Percentiles rank a stretch among this genome's conserved stretches.
phyloP scores from a whole-genome alignment of 1,140 invertebrate genomes.

The Paramacrobiotus metropolitanus region DNA sequence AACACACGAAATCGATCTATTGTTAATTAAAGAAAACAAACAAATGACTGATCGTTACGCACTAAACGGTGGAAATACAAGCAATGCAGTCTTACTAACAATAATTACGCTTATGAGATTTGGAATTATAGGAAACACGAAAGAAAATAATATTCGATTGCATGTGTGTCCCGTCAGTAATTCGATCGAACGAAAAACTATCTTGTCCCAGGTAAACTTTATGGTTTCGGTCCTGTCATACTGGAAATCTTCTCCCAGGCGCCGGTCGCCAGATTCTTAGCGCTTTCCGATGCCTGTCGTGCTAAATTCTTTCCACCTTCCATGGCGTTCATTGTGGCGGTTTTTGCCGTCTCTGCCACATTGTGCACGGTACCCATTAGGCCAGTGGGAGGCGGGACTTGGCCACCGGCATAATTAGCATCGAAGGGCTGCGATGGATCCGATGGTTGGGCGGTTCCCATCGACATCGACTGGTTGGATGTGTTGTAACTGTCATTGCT shows the following conservation, averaged over 20 bases:
- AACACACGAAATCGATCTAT: too few relatives aligned
- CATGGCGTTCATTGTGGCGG: background rate
- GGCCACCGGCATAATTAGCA: background rate
- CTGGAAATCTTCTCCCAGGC: background rate
- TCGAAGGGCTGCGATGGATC: background rate
- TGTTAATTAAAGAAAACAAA: too few relatives aligned
- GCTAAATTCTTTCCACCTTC: background rate
- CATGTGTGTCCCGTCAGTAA: too few relatives aligned
- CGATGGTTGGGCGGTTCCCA: background rate
- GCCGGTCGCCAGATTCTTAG: background rate
- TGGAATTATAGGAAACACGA: too few relatives aligned
- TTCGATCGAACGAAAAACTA: too few relatives aligned
- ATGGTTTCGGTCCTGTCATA: background rate
- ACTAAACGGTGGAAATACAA: too few relatives aligned
- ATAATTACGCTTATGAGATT: too few relatives aligned
- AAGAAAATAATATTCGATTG: too few relatives aligned
- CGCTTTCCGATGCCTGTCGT: background rate
- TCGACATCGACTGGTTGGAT: background rate
- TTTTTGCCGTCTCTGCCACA: background rate
- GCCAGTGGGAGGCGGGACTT: background rate
- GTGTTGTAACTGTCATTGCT: background rate
- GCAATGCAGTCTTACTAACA: too few relatives aligned
- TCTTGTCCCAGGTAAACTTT: too few relatives aligned
- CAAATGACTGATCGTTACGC: too few relatives aligned
- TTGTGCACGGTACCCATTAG: background rate